Evolutionary conservation across 2,888 invertebrate genomes (phyloP).

Genomic region (Sabellastarte sp.): DNA sequence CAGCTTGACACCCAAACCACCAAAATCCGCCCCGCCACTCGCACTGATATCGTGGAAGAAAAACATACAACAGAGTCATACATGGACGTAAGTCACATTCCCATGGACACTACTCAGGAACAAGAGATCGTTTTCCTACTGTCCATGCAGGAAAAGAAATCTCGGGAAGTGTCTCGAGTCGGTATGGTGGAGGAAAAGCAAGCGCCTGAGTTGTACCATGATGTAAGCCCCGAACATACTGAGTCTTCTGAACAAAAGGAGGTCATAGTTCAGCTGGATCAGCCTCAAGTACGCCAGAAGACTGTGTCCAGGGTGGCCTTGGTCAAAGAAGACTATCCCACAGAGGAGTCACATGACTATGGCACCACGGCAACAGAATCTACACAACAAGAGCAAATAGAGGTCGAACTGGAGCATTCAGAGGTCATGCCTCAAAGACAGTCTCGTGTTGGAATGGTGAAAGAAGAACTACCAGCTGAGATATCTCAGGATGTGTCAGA

Average conservation of each 20-base stretch:
- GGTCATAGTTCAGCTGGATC: conserved; percentile 14
- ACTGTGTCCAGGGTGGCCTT: conserved; percentile 8
- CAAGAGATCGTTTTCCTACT: conserved; percentile 18
- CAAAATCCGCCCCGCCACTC: conserved; percentile 4
- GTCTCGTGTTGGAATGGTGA: background rate
- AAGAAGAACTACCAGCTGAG: background rate
- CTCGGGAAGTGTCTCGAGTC: conserved; percentile 11
- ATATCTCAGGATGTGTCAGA: background rate
- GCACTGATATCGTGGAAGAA: conserved; percentile 5
- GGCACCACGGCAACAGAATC: background rate
- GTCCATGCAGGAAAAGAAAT: background rate
- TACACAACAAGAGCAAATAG: background rate
- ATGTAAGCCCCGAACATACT: background rate
- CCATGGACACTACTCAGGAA: conserved; percentile 3
- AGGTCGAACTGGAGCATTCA: too few species aligned
- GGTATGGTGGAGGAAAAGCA: conserved; percentile 19
- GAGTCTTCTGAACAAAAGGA: background rate
- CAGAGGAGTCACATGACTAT: background rate
- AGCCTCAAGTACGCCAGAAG: conserved; percentile 6
- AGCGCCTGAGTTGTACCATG: conserved; percentile 16
- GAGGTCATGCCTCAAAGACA: background rate
- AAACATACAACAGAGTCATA: conserved; percentile 14
- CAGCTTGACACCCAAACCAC: background rate
- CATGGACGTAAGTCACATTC: background rate
- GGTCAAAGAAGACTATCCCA: conserved; percentile 6